Conservation (phyloP, 2,113 vertebrate species). For the Heptranchias perlo region DNA sequence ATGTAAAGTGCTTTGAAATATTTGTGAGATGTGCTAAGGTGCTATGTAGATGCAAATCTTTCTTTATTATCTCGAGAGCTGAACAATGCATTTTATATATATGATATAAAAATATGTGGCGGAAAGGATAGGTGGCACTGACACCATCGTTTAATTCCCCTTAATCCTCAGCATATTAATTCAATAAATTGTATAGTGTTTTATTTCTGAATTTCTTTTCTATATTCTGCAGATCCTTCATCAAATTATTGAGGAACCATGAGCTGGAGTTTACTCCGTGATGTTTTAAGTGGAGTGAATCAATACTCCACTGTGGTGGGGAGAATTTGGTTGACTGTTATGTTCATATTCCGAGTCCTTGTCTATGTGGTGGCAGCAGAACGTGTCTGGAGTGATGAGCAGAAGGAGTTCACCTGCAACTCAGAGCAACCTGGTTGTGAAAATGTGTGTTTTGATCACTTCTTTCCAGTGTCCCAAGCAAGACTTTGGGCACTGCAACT, state of each 20-base stretch:
- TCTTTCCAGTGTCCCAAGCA: constrained; percentile 78
- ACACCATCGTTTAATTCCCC: neutral
- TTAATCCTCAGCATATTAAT: neutral
- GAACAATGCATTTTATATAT: neutral
- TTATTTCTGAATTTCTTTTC: neutral
- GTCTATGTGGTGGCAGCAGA: constrained; percentile 73
- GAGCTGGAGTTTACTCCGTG: constrained; percentile 75
- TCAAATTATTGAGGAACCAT: constrained; percentile 50
- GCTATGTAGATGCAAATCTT: neutral
- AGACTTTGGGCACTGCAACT: constrained; percentile 83
- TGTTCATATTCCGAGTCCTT: constrained; percentile 75
- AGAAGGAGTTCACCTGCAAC: constrained; percentile 77
- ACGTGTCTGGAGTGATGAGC: constrained; percentile 79
- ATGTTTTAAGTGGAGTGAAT: constrained; percentile 75
- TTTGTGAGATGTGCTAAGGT: too few species aligned
- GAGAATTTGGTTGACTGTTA: constrained; percentile 70
- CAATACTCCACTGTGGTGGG: constrained; percentile 76
- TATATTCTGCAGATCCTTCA: neutral
- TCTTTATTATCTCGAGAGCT: neutral
- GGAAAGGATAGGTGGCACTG: neutral
- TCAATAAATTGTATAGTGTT: neutral
- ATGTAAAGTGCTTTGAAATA: too few species aligned
- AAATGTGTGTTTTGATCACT: constrained; percentile 79
- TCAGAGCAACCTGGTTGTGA: constrained; percentile 75
- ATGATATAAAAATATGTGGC: neutral